Base-by-base conservation (phyloP, 2,797 vertebrate genomes). In the Hipposideros larvatus region DNA sequence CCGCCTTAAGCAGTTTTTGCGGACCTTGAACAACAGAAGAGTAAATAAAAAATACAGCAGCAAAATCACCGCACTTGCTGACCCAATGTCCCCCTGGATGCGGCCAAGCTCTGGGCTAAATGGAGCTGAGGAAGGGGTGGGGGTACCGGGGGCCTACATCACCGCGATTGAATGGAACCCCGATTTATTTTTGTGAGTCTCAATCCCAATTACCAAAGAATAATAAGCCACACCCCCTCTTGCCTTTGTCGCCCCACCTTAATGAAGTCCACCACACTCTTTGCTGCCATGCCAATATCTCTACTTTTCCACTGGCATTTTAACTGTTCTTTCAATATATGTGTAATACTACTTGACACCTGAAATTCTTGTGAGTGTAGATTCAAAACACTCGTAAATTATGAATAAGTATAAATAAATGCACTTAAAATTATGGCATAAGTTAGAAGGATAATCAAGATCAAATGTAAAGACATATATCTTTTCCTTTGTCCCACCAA, bases 401-500 rank as follows among this genome's bases (percentile, higher is more conserved):
- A 73, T 37, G 34, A 61, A 85, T 34, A 13, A 83, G 6, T 37
- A 75, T 22, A 94, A 51, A 79, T 78, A 88, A 90, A 65, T 21
- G 63, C 9, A 63, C 6, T 43, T 71, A n/a, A 91, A 83, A n/a
- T 53, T 77, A 94, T 28, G 28, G 43, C 92, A 57, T 59, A 26
- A 66, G 11, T 57, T 80, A 61, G 43, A 88, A 95, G 57, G 63
- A 84, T 71, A 82, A 87, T 68, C 70, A 65, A 96, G 55, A 92
- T 61, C 28, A 63, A 21, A 66, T 79, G 78, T 84, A 94, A 74
- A 85, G 53, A 74, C 11, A 66, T 90, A 22, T 16, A 61, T 68
- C 46, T 94, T 83, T 77, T 73, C 37, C n/a, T 80, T 65, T 96
- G 22, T 87, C 93, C 26, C 41, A 90, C 41, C 71, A 78, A 91